phyloP scores from a whole-genome alignment of 64 coral and sea anemone species.

The Orbicella faveolata region DNA sequence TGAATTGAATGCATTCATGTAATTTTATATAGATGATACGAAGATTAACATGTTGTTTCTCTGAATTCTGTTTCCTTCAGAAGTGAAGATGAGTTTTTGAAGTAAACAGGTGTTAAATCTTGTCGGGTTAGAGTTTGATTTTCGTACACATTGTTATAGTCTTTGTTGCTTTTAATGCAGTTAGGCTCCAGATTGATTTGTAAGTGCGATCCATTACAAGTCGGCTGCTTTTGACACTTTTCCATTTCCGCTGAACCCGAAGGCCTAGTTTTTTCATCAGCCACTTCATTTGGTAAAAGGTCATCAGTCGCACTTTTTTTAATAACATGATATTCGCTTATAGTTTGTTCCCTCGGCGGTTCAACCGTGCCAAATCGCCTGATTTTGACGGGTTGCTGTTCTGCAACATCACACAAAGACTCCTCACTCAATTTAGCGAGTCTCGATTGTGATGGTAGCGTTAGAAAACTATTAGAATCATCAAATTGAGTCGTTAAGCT shows the following conservation, averaged over 20 bases:
- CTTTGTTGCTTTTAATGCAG: neutral
- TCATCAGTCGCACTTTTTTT: neutral
- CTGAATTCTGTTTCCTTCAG: neutral
- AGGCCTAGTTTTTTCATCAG: neutral
- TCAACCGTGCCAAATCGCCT: neutral
- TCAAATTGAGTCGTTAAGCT: neutral
- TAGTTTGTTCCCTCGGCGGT: neutral
- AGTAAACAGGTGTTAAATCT: neutral
- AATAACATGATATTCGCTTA: neutral
- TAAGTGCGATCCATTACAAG: neutral
- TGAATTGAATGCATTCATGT: neutral
- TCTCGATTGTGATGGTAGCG: neutral
- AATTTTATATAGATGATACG: neutral
- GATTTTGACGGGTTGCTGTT: neutral
- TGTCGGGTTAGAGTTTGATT: neutral
- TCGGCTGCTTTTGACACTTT: neutral
- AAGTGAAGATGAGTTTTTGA: neutral
- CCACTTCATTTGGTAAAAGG: neutral
- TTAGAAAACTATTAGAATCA: neutral
- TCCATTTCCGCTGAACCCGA: neutral
- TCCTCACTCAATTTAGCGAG: slow-evolving; percentile 2
- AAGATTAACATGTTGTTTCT: neutral
- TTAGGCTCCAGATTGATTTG: neutral
- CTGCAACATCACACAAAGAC: neutral
- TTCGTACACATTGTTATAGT: neutral